Evolutionary conservation across 2,888 invertebrate genomes (phyloP).

Genomic region (Brenthis daphne): DNA sequence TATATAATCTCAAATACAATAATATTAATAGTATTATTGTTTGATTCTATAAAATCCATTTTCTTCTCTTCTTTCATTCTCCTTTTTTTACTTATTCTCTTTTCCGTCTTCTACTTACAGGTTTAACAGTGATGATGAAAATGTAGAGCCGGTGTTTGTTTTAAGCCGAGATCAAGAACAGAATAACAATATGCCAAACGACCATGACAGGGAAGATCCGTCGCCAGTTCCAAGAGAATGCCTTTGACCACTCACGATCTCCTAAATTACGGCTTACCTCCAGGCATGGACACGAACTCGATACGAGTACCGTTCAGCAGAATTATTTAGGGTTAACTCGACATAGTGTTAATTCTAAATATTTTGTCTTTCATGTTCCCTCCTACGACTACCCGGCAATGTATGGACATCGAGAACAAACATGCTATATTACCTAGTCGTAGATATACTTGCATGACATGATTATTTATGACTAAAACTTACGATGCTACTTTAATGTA

Average conservation of each 20-base stretch:
- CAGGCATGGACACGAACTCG: conserved; percentile 24
- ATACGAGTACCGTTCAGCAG: conserved; percentile 21
- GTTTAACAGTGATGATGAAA: conserved; percentile 67
- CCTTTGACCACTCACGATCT: conserved; percentile 48
- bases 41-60: not conserved
- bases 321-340: conserved; percentile 20
- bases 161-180: conserved; percentile 63
- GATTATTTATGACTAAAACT: conserved; percentile 31
- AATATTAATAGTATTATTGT: conserved; percentile 35
- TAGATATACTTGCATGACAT: conserved; percentile 35
- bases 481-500: conserved; percentile 24
- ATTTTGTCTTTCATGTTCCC: conserved; percentile 24
- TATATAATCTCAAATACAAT: too few species aligned
- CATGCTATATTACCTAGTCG: conserved; percentile 39
- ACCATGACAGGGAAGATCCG: conserved; percentile 49
- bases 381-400: conserved; percentile 37
- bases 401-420: conserved; percentile 38
- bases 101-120: conserved; percentile 45
- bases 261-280: conserved; percentile 24
- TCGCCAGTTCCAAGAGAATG: conserved; percentile 45
- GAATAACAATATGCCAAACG: conserved; percentile 61
- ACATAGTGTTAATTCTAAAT: conserved; percentile 29
- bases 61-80: too few species aligned
- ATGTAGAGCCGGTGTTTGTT: conserved; percentile 66
- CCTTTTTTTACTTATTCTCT: too few species aligned